These are phyloP conservation scores for Scartelaos histophorus DNA, from an alignment of 2,113 vertebrate species.

Conservation along the genomic window DNA sequence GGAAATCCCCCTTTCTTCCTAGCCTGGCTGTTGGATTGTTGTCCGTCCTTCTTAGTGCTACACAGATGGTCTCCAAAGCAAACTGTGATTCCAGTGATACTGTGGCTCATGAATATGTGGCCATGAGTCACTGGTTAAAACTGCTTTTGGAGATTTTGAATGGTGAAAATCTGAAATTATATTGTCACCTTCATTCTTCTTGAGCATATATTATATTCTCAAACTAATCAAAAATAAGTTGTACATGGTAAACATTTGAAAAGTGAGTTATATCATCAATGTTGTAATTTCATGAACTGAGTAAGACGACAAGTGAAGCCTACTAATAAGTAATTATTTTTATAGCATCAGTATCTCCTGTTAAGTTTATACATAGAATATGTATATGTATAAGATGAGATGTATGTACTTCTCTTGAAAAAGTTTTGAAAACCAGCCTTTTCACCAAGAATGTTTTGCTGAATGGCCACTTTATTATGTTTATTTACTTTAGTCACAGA, in stretches of 20 bases:
- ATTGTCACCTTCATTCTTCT: neutral
- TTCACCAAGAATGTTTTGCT: neutral
- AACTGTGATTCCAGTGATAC: constrained; percentile 43
- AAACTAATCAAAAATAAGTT: neutral
- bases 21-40: constrained; percentile 29
- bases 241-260: too few relatives aligned
- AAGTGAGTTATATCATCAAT: too few relatives aligned
- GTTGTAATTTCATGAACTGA: too few relatives aligned
- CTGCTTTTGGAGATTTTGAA: constrained; percentile 25
- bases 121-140: constrained; percentile 42
- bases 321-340: too few relatives aligned
- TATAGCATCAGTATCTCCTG: too few relatives aligned
- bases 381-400: too few relatives aligned
- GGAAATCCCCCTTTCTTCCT: constrained; percentile 52
- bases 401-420: neutral
- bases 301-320: too few relatives aligned
- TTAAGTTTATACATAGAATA: too few relatives aligned
- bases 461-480: neutral
- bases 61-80: constrained; percentile 65
- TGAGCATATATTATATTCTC: neutral
- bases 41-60: constrained; percentile 16
- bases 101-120: constrained; percentile 22
- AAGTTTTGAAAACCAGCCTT: neutral
- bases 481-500: neutral
- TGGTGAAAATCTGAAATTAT: neutral